These are phyloP conservation scores for Agrenia bidenticulata DNA, from an alignment of 2,888 invertebrate genomes.

Conservation along the genomic window DNA sequence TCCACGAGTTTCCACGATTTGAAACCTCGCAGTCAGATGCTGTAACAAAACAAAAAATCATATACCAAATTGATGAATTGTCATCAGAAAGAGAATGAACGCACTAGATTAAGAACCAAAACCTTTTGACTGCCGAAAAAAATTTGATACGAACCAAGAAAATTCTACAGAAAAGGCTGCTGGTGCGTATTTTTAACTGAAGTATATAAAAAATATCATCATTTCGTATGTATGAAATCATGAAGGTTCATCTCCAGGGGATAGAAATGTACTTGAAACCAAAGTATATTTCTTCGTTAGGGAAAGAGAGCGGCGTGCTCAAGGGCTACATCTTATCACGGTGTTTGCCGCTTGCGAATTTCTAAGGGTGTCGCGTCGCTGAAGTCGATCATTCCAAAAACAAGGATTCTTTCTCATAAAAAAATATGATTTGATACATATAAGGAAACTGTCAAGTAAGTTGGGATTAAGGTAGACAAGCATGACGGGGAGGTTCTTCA, in stretches of 20 bases:
- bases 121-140: constrained; percentile 14
- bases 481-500: no score
- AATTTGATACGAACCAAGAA: constrained; percentile 5
- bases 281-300: constrained; percentile 38
- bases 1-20: constrained; percentile 36
- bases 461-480: no score
- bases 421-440: constrained; percentile 23
- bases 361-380: constrained; percentile 32
- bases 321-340: constrained; percentile 51
- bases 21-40: constrained; percentile 41
- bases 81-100: constrained; percentile 1
- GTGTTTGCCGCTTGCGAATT: constrained; percentile 49
- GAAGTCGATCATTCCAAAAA: constrained; percentile 20
- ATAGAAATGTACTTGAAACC: constrained; percentile 30
- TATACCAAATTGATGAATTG: background rate
- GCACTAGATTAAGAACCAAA: background rate
- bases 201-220: constrained; percentile 16
- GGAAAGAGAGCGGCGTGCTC: constrained; percentile 44
- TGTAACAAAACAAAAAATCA: constrained; percentile 13
- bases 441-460: background rate
- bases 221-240: constrained; percentile 8
- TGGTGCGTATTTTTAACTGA: constrained; percentile 18
- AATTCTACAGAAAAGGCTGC: background rate
- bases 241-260: constrained; percentile 7
- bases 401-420: constrained; percentile 7